Evolutionary conservation across 1,140 invertebrate species (phyloP).

Genomic region (Brevipalpus yothersi): DNA sequence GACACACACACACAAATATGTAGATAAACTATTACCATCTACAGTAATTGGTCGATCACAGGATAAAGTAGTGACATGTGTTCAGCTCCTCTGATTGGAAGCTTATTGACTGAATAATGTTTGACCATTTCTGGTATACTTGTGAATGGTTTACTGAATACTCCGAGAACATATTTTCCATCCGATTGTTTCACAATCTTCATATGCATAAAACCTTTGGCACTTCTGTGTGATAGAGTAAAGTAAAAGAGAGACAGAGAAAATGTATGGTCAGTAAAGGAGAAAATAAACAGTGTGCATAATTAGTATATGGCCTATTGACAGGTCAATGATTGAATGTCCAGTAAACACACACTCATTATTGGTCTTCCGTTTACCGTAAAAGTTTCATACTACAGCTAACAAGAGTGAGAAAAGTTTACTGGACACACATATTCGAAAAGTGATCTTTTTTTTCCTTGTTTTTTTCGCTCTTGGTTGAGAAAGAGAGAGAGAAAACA

Average conservation of each 20-base stretch:
- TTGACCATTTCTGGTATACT: slow-evolving; percentile 75
- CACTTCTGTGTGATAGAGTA: slow-evolving; percentile 44
- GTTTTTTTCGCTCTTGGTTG: background rate
- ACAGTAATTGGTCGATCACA: slow-evolving; percentile 52
- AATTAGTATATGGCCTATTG: too few species aligned
- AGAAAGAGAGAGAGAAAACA: background rate
- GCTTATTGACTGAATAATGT: slow-evolving; percentile 66
- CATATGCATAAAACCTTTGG: slow-evolving; percentile 84
- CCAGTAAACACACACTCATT: too few species aligned
- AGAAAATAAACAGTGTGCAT: too few species aligned
- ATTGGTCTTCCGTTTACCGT: too few species aligned
- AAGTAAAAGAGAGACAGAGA: background rate
- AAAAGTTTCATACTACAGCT: too few species aligned
- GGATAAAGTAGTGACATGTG: slow-evolving; percentile 78
- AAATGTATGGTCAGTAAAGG: too few species aligned
- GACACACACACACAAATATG: too few species aligned
- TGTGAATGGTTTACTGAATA: slow-evolving; percentile 66
- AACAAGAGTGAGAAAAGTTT: too few species aligned
- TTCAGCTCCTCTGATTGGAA: slow-evolving; percentile 77
- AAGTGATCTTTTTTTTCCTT: background rate
- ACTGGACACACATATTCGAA: too few species aligned
- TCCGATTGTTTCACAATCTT: slow-evolving; percentile 31
- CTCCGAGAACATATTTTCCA: slow-evolving; percentile 54
- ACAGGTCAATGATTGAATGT: too few species aligned
- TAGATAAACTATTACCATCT: background rate